Evolutionary conservation across 2,888 invertebrate species (phyloP), one percentile per base, ranked within the genome.

Genomic region (Clostera curtula): DNA sequence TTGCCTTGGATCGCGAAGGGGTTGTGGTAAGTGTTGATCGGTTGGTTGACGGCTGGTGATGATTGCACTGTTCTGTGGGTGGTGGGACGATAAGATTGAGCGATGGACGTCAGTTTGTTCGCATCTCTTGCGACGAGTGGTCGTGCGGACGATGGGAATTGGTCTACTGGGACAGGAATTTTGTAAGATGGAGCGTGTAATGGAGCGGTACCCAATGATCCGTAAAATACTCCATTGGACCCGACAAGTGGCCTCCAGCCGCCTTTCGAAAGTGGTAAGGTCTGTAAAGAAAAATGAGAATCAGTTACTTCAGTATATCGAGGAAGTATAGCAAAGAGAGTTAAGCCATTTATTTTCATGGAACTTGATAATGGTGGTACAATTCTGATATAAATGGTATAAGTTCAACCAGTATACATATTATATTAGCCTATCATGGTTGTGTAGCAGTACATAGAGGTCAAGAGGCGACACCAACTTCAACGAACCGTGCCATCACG

Each of bases 181-280:
- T 77, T 80, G 56, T 83, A 79, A 2, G 66, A 47, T 5, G 67
- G 70, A 4, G 75, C 60, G 42, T 79, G 80, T 1, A 79, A 55
- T 0, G 74, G 72, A 6, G 73, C 62, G 5, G 65, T 69, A 25
- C 66, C 68, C 33, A 56, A 68, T 2, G 73, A 56, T 16, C 66
- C 68, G 47, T 80, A 84, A 1, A 74, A 33, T 0, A 75, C 56
- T 1, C 79, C 74, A 11, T 68, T 52, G 3, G 79, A 71, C 2
- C 86, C 85, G 8, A 88, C 56, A 11, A 88, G 88, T 18, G 88
- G 88, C 39, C 87, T 68, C 88, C 88, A 88, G 20, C 88, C 88
- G 45, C 88, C 85, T 52, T 87, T 85, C 22, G 86, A 80, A 49
- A 83, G 63, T 39, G 85, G 77, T 40, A 85, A 45, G 33, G 66